Conservation (phyloP, 64 coral and sea anemone genomes). For the Actinia tenebrosa region DNA sequence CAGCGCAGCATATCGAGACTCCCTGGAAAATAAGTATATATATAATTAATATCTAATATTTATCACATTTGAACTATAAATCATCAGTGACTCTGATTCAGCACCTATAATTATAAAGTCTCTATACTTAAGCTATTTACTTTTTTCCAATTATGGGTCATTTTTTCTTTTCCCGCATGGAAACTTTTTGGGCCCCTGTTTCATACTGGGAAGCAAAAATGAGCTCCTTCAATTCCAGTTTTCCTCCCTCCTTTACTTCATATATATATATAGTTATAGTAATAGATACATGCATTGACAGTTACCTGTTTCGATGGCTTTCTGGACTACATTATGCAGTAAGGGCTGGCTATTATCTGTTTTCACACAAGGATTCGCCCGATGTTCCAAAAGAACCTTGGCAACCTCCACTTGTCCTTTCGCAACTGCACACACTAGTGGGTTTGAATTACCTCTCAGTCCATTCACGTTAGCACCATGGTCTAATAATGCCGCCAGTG, state of each 20-base stretch:
- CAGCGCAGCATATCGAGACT: not conserved
- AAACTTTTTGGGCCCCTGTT: no score
- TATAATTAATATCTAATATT: no score
- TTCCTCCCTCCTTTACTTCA: no score
- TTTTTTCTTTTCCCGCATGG: no score
- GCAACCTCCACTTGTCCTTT: conserved; percentile 37
- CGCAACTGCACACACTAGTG: conserved; percentile 35
- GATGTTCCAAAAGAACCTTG: conserved; percentile 29
- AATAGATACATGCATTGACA: not conserved
- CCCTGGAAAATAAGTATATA: not conserved
- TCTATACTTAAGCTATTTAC: no score
- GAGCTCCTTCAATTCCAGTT: no score
- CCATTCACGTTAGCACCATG: conserved; percentile 54
- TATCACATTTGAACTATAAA: no score
- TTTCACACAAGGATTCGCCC: conserved; percentile 5
- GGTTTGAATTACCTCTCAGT: conserved; percentile 39
- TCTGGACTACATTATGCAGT: not conserved
- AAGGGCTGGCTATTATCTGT: not conserved
- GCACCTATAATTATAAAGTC: no score
- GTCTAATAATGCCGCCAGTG: conserved; percentile 39
- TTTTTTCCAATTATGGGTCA: no score
- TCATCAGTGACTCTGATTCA: not conserved
- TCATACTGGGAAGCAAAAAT: no score
- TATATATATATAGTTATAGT: not conserved
- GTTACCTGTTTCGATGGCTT: not conserved